Evolutionary conservation across 30 jellyfish, hydroid and myxozoan genomes (phyloP).

Genomic region (Pseudorhiza aurosa): DNA sequence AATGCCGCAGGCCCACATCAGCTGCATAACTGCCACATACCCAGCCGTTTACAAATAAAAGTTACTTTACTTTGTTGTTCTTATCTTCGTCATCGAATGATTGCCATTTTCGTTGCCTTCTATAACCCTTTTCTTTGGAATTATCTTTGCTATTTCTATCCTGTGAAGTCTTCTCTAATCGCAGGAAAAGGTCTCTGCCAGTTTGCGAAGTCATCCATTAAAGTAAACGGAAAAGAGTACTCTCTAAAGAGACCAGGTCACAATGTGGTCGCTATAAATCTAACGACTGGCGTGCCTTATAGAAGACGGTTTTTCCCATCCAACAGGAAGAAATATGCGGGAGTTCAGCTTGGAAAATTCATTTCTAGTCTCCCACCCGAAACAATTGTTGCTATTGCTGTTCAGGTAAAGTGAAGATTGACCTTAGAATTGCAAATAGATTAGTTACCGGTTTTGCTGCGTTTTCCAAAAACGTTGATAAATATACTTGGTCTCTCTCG

Average conservation of each 20-base stretch:
- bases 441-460: too few relatives aligned
- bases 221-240: slow-evolving; percentile 82
- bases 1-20: too few relatives aligned
- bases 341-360: slow-evolving; percentile 34
- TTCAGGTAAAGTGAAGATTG: slow-evolving; percentile 61
- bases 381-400: slow-evolving; percentile 78
- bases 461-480: too few relatives aligned
- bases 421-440: too few relatives aligned
- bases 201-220: slow-evolving; percentile 80
- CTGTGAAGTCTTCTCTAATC: not conserved
- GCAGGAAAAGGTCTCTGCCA: slow-evolving; percentile 52
- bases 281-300: slow-evolving; percentile 67
- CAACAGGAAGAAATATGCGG: slow-evolving; percentile 38
- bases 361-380: slow-evolving; percentile 33
- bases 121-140: too few relatives aligned
- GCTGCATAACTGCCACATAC: too few relatives aligned
- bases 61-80: too few relatives aligned
- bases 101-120: too few relatives aligned
- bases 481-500: too few relatives aligned
- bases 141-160: not conserved
- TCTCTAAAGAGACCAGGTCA: slow-evolving; percentile 72
- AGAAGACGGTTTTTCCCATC: slow-evolving; percentile 45
- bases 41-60: too few relatives aligned
- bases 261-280: slow-evolving; percentile 72
- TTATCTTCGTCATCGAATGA: too few relatives aligned